Evolutionary conservation across 2,888 invertebrate genomes (phyloP), one percentile per base, ranked within the genome.

Genomic region (Drosophila barbarae): DNA sequence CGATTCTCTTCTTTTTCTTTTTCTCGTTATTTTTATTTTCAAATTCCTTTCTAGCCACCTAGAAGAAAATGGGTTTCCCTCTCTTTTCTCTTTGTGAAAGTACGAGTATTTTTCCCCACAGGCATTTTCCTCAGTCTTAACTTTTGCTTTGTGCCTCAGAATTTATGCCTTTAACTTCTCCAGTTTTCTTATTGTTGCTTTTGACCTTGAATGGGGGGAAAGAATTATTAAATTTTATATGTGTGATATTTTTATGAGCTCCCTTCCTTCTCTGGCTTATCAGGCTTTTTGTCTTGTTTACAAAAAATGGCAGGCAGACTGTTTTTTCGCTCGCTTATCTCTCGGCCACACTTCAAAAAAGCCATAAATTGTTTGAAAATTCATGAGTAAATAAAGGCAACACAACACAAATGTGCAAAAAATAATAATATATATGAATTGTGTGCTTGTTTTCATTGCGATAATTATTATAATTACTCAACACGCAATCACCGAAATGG

Each of bases 271-370:
- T 61, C 67, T 66, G 36, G 69, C 68, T 64, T 64, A 71, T 65
- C 68, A 64, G 66, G 39, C 61, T 34, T 59, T 63, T 54, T 50
- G 47, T 57, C 67, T 81, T 86, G 83, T 84, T 84, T 84, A 80
- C 80, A 71, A 80, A 80, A 86, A 80, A 80, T 84, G 26, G 26
- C 26, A 76, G 85, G 72, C 79, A 84, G 79, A 81, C 76, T 63
- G 65, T 53, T 71, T 63, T 47, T 57, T 57, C 23, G 23, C 23
- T 12, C 59, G 38, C 70, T 70, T 69, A 70, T 70, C 70, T 63
- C 56, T 23, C 35, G 34, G 34, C 15, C 50, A 57, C 66, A 56
- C 65, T 65, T 82, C 59, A 66, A 69, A 83, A 80, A 67, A 74
- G 73, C 60, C 84, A 79, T 79, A 77, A 83, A 75, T 77, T 74